Percentiles rank a stretch among this genome's conserved stretches.
These are phyloP conservation scores for Noctua janthe DNA, from an alignment of 2,888 invertebrate genomes.

Conservation along the genomic window DNA sequence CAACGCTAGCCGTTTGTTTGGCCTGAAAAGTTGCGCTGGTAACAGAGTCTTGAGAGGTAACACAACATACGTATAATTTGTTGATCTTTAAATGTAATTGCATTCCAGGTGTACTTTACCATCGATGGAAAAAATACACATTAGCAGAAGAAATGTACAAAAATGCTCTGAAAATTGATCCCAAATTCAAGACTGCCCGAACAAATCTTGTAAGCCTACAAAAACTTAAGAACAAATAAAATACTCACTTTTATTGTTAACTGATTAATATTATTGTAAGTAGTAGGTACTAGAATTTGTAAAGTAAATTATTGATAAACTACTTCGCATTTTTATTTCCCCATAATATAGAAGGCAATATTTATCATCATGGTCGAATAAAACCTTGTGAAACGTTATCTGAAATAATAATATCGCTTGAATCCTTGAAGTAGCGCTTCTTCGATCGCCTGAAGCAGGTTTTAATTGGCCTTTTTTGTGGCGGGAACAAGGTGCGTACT, in stretches of 20 bases:
- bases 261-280: slow-evolving; percentile 2
- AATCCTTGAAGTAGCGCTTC: no score
- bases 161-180: slow-evolving; percentile 93
- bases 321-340: slow-evolving; percentile 1
- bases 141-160: slow-evolving; percentile 94
- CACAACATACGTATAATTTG: not conserved
- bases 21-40: not conserved
- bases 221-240: slow-evolving; percentile 63
- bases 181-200: slow-evolving; percentile 92
- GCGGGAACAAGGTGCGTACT: no score
- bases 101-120: slow-evolving; percentile 95
- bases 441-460: no score
- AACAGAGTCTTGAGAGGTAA: not conserved
- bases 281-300: slow-evolving; percentile 1
- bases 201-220: slow-evolving; percentile 91
- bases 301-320: slow-evolving; percentile 33
- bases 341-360: not conserved
- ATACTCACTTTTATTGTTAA: not conserved
- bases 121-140: slow-evolving; percentile 95
- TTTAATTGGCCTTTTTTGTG: no score
- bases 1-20: not conserved
- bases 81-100: slow-evolving; percentile 11
- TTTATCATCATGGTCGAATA: not conserved
- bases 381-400: not conserved
- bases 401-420: not conserved